Percentiles rank a stretch among this genome's conserved stretches.
Evolutionary conservation across 2,888 invertebrate species (phyloP).

Genomic region (Buathra laborator): DNA sequence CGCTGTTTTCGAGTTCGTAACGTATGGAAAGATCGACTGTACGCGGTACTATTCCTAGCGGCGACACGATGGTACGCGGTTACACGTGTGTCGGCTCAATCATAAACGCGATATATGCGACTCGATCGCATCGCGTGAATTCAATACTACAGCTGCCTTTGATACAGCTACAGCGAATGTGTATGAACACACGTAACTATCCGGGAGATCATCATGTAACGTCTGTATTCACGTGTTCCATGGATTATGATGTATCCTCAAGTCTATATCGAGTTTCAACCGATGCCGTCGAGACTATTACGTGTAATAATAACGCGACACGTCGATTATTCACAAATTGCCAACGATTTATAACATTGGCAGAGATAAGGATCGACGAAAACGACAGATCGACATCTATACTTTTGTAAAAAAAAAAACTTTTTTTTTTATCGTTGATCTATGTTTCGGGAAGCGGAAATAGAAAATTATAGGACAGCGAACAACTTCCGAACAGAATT

Average conservation of each 20-base stretch:
- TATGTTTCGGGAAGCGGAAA: too few species aligned
- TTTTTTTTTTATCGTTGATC: too few species aligned
- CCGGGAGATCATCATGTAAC: slow-evolving; percentile 30
- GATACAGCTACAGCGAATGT: neutral
- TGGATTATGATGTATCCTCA: slow-evolving; percentile 19
- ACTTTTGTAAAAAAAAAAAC: too few species aligned
- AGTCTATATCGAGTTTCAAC: slow-evolving; percentile 17
- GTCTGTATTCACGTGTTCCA: slow-evolving; percentile 12
- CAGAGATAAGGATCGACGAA: slow-evolving; percentile 1
- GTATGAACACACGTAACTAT: neutral
- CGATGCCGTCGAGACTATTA: slow-evolving; percentile 9
- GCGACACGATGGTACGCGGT: slow-evolving; percentile 33
- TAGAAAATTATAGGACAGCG: too few species aligned
- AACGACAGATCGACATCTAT: slow-evolving; percentile 16
- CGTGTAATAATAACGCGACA: slow-evolving; percentile 3
- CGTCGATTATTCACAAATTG: slow-evolving; percentile 25
- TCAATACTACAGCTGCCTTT: neutral
- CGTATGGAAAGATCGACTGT: too few species aligned
- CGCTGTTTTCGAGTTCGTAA: too few species aligned
- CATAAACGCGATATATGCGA: slow-evolving; percentile 18
- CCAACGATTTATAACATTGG: neutral
- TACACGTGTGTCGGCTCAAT: slow-evolving; percentile 33
- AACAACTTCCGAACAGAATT: neutral
- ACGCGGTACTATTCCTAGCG: slow-evolving; percentile 1
- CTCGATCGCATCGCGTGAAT: slow-evolving; percentile 15